A percentile compares a stretch with the other conserved stretches of the same genome.
phyloP scores from a whole-genome alignment of 2,888 invertebrate genomes.

The Cinara cedri region DNA sequence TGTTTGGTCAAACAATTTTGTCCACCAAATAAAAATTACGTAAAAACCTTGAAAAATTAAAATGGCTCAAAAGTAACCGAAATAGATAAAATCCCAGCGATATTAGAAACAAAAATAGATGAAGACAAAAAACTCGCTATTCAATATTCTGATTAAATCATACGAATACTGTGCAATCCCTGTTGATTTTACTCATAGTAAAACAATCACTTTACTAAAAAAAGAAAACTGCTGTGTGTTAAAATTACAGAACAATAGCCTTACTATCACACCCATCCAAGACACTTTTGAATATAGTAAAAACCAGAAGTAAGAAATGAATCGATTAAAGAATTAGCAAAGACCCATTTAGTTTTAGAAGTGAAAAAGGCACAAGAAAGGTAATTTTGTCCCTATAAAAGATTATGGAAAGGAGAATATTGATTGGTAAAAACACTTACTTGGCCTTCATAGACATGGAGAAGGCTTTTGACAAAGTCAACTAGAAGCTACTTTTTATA shows the following conservation, averaged over 20 bases:
- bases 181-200: conserved; percentile 14
- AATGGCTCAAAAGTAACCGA: conserved; percentile 19
- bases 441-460: neutral
- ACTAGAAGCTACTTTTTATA: neutral
- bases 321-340: conserved; percentile 17
- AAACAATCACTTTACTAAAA: conserved; percentile 32
- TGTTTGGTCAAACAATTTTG: no score
- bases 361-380: conserved; percentile 5
- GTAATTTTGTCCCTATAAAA: neutral
- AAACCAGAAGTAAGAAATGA: conserved; percentile 20
- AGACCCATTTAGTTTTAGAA: conserved; percentile 21
- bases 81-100: conserved; percentile 6
- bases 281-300: conserved; percentile 15
- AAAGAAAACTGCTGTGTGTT: conserved; percentile 26
- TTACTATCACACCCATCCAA: conserved; percentile 24
- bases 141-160: conserved; percentile 5
- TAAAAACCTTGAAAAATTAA: no score
- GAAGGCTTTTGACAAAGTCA: neutral
- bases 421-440: neutral
- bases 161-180: conserved; percentile 23
- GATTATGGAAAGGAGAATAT: conserved; percentile 4
- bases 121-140: conserved; percentile 22
- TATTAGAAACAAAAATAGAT: conserved; percentile 3
- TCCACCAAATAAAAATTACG: no score
- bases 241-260: conserved; percentile 32